Percentiles rank a stretch among this genome's conserved stretches.
phyloP scores from a whole-genome alignment of 2,888 invertebrate species.

The Cephalotes varians region DNA sequence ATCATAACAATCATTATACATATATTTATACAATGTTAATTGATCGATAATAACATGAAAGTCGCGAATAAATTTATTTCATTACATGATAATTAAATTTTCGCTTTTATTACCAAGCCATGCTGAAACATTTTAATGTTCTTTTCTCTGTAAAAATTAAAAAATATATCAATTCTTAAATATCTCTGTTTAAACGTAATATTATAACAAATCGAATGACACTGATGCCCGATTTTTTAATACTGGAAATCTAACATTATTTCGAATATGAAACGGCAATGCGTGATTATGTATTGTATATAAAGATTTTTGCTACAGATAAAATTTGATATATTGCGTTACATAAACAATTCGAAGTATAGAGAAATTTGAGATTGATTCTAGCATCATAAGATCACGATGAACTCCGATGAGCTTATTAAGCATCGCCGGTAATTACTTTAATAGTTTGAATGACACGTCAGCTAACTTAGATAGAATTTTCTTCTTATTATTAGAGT shows the following conservation, averaged over 20 bases:
- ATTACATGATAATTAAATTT: not conserved
- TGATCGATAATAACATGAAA: not conserved
- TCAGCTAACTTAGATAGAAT: constrained; percentile 7
- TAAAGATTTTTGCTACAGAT: not conserved
- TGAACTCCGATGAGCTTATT: constrained; percentile 22
- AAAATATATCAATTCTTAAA: not conserved
- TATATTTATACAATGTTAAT: not conserved
- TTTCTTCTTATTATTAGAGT: not conserved
- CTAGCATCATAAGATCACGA: not conserved
- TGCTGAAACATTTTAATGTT: not conserved
- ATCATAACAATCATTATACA: not conserved
- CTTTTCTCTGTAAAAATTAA: not conserved
- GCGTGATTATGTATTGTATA: too few species aligned
- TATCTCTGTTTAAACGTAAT: not conserved
- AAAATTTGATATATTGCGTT: not conserved
- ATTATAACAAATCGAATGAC: not conserved
- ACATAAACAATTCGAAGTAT: not conserved
- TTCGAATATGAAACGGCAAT: not conserved
- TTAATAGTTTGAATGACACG: constrained; percentile 10
- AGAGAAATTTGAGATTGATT: constrained; percentile 22
- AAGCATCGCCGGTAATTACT: constrained; percentile 4
- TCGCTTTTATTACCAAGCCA: not conserved
- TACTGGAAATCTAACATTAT: not conserved
- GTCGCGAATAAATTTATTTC: not conserved
- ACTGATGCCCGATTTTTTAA: constrained; percentile 2